phyloP scores from a whole-genome alignment of 2,888 invertebrate genomes.

The Agriotes lineatus region DNA sequence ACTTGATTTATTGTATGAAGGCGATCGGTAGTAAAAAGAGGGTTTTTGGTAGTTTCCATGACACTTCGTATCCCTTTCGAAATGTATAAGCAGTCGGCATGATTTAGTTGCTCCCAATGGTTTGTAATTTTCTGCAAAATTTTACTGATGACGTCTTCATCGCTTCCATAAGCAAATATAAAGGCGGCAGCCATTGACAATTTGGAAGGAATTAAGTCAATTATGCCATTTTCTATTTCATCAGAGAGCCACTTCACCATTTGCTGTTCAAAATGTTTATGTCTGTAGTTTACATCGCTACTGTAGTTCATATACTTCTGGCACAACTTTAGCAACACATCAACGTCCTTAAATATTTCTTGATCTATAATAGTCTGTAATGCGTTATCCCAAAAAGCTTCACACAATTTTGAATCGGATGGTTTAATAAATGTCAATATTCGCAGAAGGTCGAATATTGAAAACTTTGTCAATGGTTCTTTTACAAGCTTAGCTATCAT shows the following conservation, averaged over 20 bases:
- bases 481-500: conserved; percentile 60
- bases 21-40: conserved; percentile 31
- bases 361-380: conserved; percentile 58
- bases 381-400: conserved; percentile 67
- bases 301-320: conserved; percentile 70
- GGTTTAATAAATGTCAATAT: conserved; percentile 67
- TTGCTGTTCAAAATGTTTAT: conserved; percentile 65
- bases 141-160: conserved; percentile 58
- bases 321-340: conserved; percentile 63
- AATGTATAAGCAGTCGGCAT: conserved; percentile 64
- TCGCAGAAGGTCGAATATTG: conserved; percentile 64
- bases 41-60: conserved; percentile 40
- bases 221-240: conserved; percentile 59
- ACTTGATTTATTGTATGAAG: conserved; percentile 45
- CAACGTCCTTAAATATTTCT: conserved; percentile 53
- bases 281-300: conserved; percentile 68
- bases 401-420: conserved; percentile 65
- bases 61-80: conserved; percentile 66
- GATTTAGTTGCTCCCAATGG: conserved; percentile 64
- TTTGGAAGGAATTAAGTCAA: conserved; percentile 62
- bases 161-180: conserved; percentile 65
- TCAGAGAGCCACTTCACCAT: conserved; percentile 63
- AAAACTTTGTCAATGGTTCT: conserved; percentile 56
- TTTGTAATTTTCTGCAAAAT: conserved; percentile 63
- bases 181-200: conserved; percentile 65